Evolutionary conservation across 2,797 vertebrate species (phyloP).

Genomic region (Rhinatrema bivittatum): DNA sequence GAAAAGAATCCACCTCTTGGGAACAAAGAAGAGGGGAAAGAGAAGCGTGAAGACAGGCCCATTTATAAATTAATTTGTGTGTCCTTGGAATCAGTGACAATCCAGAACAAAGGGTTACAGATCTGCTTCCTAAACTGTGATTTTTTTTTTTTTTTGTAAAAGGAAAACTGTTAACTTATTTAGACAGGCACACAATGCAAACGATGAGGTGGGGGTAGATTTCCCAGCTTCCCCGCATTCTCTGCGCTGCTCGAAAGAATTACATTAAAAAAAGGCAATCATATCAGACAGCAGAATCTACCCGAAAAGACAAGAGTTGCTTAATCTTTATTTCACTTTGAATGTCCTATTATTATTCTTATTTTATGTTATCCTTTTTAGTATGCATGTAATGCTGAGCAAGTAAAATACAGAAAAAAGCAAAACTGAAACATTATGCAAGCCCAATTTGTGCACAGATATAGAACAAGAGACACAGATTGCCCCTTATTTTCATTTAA

Average conservation of each 20-base stretch:
- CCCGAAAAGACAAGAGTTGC: constrained; percentile 21
- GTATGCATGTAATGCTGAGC: constrained; percentile 10
- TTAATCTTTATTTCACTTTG: constrained; percentile 26
- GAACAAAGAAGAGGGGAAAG: no score
- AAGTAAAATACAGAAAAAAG: constrained; percentile 17
- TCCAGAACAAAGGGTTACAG: no score
- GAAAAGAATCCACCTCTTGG: no score
- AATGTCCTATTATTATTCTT: constrained; percentile 15
- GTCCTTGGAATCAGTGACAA: no score
- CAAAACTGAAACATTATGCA: not conserved
- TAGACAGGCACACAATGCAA: constrained; percentile 30
- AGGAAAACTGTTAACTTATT: constrained; percentile 34
- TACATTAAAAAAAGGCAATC: constrained; percentile 31
- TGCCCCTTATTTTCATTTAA: no score
- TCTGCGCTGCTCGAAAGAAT: constrained; percentile 30
- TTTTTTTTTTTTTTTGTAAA: constrained; percentile 17
- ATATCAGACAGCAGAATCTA: constrained; percentile 31
- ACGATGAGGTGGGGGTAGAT: constrained; percentile 26
- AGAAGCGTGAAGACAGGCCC: no score
- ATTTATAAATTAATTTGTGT: no score
- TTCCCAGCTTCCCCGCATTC: constrained; percentile 25
- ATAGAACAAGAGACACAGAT: no score
- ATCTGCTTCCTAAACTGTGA: constrained; percentile 26
- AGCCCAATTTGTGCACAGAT: no score
- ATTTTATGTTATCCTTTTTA: constrained; percentile 6